phyloP scores from a whole-genome alignment of 2,888 invertebrate species.

The Falcaria lacertinaria region DNA sequence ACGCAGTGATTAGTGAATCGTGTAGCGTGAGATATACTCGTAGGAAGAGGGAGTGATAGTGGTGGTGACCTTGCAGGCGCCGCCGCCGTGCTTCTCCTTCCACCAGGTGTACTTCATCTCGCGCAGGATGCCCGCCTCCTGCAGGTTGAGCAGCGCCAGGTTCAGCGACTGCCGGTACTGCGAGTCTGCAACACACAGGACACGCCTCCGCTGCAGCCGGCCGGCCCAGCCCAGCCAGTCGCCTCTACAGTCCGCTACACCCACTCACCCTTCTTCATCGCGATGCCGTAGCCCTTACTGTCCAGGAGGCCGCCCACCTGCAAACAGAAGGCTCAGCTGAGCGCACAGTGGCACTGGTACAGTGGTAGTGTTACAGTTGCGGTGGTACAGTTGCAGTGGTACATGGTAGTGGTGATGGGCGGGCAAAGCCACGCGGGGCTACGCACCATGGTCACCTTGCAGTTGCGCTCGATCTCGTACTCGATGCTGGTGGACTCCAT shows the following conservation, averaged over 20 bases:
- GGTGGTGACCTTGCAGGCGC: constrained; percentile 82
- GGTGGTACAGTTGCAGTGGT: too few species aligned
- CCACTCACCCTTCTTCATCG: constrained; percentile 86
- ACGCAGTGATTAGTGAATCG: too few species aligned
- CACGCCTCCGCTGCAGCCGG: not conserved
- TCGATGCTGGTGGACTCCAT: constrained; percentile 95
- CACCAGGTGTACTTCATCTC: constrained; percentile 93
- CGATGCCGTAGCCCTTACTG: constrained; percentile 92
- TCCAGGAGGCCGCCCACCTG: constrained; percentile 87
- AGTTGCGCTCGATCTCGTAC: constrained; percentile 87
- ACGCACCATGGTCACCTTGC: constrained; percentile 82
- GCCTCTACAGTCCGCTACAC: not conserved
- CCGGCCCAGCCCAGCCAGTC: not conserved
- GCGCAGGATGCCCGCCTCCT: constrained; percentile 89
- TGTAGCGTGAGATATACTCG: too few species aligned
- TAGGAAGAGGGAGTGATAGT: too few species aligned
- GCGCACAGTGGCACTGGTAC: too few species aligned
- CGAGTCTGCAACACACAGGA: constrained; percentile 73
- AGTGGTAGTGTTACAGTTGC: too few species aligned
- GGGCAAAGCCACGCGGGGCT: not conserved
- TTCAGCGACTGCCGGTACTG: constrained; percentile 88
- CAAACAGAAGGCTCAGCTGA: not conserved
- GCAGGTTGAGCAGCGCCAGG: constrained; percentile 89
- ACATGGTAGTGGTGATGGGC: too few species aligned
- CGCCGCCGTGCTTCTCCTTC: constrained; percentile 89